Evolutionary conservation across 2,888 invertebrate genomes (phyloP), one percentile per base, ranked within the genome.

Genomic region (Resseliella maxima): DNA sequence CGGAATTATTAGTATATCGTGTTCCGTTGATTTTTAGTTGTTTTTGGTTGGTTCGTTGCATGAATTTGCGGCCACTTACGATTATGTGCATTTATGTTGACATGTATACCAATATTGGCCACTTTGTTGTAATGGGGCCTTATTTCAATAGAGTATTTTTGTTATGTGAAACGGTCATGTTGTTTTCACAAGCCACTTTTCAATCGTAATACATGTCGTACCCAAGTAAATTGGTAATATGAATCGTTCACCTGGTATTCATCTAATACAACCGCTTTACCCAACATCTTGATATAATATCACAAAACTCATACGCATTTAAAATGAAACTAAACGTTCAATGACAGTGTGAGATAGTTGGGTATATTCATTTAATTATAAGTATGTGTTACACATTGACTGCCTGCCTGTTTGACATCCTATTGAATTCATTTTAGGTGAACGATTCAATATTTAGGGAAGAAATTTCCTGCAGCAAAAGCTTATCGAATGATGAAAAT

Each of bases 51-150:
- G 41, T 27, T 8, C 24, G 24, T 50, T 12, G 12, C 12, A 59
- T 72, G 72, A 72, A 72, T 72, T 72, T 72, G 72, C 31, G 72
- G 72, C 72, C 72, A 72, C 72, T 72, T 72, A 72, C 72, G 31
- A 72, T 72, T 72, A 31, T 72, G 12, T 72, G 72, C 72, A 72
- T 72, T 72, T 31, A 72, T 72, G 41, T 5, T 8, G 31, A 31
- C 24, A 31, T 31, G 31, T 72, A 31, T 31, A 12, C 27, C 72
- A 72, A 72, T 72, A 59, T 59, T 59, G 27, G 59, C 59, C 59
- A 59, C 59, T 59, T 59, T 59, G 59, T 59, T 59, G 27, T 24
- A 59, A 59, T 24, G 2, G 59, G 18, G 18, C 24, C 2, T 18
- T 41, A 50, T 50, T 50, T 24, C 24, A 27, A 59, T 59, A n/a